Conservation (phyloP, 2,113 vertebrate genomes). For the Neodon shergylaensis region DNA sequence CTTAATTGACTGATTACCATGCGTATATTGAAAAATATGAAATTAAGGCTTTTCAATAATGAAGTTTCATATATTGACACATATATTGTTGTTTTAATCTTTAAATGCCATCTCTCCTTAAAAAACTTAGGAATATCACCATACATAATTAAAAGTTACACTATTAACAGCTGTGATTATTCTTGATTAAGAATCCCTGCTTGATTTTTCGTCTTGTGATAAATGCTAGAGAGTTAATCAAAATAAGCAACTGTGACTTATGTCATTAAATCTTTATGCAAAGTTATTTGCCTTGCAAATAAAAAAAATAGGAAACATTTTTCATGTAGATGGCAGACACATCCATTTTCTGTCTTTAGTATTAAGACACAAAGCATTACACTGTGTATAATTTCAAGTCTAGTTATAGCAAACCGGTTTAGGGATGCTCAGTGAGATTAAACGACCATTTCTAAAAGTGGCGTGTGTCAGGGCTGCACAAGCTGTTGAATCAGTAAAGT, state of each 20-base stretch:
- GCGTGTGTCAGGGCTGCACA: not conserved
- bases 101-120: constrained; percentile 8
- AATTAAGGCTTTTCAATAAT: not conserved
- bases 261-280: constrained; percentile 58
- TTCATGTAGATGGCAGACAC: not conserved
- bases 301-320: not conserved
- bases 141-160: constrained; percentile 37
- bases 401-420: constrained; percentile 19
- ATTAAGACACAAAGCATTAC: not conserved
- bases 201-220: constrained; percentile 47
- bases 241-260: constrained; percentile 36
- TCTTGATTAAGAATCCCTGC: constrained; percentile 17
- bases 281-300: constrained; percentile 42
- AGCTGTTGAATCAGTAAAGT: constrained; percentile 22
- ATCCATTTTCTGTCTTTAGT: not conserved
- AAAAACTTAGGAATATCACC: constrained; percentile 29
- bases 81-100: constrained; percentile 33
- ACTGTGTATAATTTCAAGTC: constrained; percentile 26
- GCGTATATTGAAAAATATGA: not conserved
- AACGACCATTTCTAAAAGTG: constrained; percentile 19
- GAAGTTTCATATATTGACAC: constrained; percentile 16
- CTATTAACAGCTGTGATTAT: constrained; percentile 28
- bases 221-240: constrained; percentile 60
- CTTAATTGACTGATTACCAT: not conserved
- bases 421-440: not conserved